A percentile compares a stretch with the other conserved stretches of the same genome.
phyloP scores from a whole-genome alignment of 2,113 vertebrate genomes.

The Eudyptes chrysolophus region DNA sequence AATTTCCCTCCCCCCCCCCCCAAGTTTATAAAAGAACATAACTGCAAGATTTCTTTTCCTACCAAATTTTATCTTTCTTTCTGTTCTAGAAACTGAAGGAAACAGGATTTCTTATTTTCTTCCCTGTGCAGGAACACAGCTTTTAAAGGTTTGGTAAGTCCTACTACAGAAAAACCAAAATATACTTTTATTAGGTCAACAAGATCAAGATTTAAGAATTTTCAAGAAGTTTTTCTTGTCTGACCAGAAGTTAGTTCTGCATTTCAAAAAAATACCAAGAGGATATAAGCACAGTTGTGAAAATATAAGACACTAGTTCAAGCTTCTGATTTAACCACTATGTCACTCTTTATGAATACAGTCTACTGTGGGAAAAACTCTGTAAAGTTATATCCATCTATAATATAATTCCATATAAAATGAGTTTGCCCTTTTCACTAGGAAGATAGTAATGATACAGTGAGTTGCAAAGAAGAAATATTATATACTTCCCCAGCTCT shows the following conservation, averaged over 20 bases:
- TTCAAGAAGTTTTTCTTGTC: neutral
- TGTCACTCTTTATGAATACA: too few relatives aligned
- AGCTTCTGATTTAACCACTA: neutral
- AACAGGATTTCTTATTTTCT: neutral
- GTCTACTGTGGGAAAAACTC: too few relatives aligned
- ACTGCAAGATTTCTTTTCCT: neutral
- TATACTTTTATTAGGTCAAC: neutral
- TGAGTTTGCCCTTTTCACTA: neutral
- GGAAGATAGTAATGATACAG: neutral
- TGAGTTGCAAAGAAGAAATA: neutral
- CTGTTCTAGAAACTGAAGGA: neutral
- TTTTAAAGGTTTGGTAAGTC: neutral
- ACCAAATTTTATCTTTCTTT: neutral
- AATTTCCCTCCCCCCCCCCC: neutral
- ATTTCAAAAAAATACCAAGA: neutral
- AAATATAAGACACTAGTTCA: neutral
- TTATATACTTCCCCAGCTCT: neutral
- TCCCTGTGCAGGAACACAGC: neutral
- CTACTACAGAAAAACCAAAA: neutral
- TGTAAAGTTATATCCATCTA: neutral
- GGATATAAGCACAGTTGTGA: neutral
- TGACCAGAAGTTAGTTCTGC: neutral
- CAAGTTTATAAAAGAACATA: neutral
- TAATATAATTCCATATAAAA: neutral
- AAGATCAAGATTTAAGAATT: neutral